A percentile compares a stretch with the other conserved stretches of the same genome.
Evolutionary conservation across 2,113 vertebrate genomes (phyloP).

Genomic region (Calidris pygmaea): DNA sequence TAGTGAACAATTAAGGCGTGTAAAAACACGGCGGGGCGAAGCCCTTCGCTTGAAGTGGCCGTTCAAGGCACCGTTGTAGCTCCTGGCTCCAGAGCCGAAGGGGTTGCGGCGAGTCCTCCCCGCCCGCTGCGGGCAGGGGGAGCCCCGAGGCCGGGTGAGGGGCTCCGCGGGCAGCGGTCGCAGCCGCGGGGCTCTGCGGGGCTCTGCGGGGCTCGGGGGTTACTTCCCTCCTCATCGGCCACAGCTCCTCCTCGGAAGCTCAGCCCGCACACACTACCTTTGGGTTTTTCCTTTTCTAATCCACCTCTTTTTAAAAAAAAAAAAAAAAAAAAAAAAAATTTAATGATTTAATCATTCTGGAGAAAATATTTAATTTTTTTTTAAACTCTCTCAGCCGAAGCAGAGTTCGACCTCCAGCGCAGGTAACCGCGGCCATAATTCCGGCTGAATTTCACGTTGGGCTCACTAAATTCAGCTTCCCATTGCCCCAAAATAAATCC

Average conservation of each 20-base stretch:
- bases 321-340: no score
- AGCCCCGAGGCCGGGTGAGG: not conserved
- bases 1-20: not conserved
- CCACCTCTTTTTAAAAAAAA: no score
- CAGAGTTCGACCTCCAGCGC: not conserved
- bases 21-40: slow-evolving; percentile 20
- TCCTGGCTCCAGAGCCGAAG: not conserved
- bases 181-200: not conserved
- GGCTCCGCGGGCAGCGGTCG: not conserved
- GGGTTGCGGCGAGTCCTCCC: no score
- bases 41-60: not conserved
- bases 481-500: not conserved
- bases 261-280: not conserved
- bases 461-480: not conserved
- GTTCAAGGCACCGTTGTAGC: not conserved
- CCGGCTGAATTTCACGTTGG: not conserved
- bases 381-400: not conserved
- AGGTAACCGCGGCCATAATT: not conserved
- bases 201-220: not conserved
- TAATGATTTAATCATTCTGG: not conserved
- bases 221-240: not conserved
- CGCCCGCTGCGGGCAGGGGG: not conserved
- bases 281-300: not conserved
- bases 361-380: not conserved
- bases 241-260: not conserved